Base-by-base conservation (phyloP, 2,113 vertebrate species). In the Herpailurus yagouaroundi region DNA sequence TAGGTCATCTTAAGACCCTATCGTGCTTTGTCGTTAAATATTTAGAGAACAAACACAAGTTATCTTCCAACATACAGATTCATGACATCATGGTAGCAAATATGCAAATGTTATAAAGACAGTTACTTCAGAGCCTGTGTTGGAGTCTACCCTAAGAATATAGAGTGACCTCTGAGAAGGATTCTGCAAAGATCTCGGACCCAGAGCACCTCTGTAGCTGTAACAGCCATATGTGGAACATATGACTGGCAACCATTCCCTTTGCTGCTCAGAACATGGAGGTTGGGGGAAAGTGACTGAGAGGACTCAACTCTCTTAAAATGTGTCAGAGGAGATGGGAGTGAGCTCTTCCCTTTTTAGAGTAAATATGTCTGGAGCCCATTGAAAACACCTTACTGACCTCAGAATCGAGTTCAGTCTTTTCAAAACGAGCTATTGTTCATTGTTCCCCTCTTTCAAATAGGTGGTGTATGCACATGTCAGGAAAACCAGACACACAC, bases 401-500 rank as follows among this genome's bases (percentile, higher is more conserved):
- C 76, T 84, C 33, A 84, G 50, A 66, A 92, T 19, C 73, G n/a
- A 91, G 79, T 48, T 87, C 71, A 76, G 25, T 55, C 83, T 81
- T 92, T 97, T 48, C 76, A 90, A 91, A 94, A 94, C 57, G 12
- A 55, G 16, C 16, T 45, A 89, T 82, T 55, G 7, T 66, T 68
- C 27, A 89, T 82, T 55, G 7, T 60, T 68, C 27, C n/a, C 66
- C 25, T 77, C 52, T 71, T 71, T 89, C 41, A 87, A 48, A 64
- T 38, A 64, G n/a, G 25, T 11, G 5, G 5, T 55, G 1, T 15
- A 48, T 1, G 0, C 27, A 86, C 7, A 3, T 21, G n/a, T 71
- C 31, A 77, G 74, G 45, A 83, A 80, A 74, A 71, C 86, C 11
- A 23, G 33, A 71, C 68, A 38, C 52, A 55, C 19, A 18, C 13